Conservation (phyloP, 2,888 invertebrate species). For the Xylota segnis region DNA sequence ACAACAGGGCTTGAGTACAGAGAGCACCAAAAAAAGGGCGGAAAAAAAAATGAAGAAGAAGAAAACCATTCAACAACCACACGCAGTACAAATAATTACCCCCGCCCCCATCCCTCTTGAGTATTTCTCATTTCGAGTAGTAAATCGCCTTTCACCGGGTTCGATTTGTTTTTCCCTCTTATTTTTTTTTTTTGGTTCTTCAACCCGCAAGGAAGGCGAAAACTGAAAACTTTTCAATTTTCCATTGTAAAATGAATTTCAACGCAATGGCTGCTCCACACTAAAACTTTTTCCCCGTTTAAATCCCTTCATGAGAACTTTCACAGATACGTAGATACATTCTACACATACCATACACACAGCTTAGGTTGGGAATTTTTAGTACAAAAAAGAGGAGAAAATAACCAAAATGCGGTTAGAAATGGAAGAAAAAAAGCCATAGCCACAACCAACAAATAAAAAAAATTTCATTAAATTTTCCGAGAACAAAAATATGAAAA, state of each 20-base stretch:
- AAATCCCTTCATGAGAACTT: constrained; percentile 5
- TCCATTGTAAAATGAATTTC: constrained; percentile 36
- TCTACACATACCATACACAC: neutral
- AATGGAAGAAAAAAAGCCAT: neutral
- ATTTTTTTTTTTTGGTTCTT: neutral
- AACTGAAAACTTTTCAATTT: constrained; percentile 50
- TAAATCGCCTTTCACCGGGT: constrained; percentile 33
- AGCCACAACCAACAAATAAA: neutral
- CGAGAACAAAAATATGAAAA: neutral
- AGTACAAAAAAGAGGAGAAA: neutral
- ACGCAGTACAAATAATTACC: constrained; percentile 20
- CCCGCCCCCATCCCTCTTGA: constrained; percentile 2
- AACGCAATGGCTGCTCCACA: constrained; percentile 10
- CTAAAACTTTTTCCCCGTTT: neutral
- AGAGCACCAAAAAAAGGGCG: neutral
- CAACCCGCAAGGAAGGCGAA: neutral
- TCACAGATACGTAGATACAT: neutral
- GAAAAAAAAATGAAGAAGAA: neutral
- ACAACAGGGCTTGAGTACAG: constrained; percentile 20
- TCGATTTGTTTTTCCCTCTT: constrained; percentile 24
- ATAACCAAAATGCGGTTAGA: neutral
- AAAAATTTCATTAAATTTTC: constrained; percentile 11
- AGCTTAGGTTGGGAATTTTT: neutral
- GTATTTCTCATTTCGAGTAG: constrained; percentile 46
- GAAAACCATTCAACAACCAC: constrained; percentile 35